These are phyloP conservation scores for Erinaceus europaeus DNA, from an alignment of 2,113 vertebrate species.

Conservation along the genomic window DNA sequence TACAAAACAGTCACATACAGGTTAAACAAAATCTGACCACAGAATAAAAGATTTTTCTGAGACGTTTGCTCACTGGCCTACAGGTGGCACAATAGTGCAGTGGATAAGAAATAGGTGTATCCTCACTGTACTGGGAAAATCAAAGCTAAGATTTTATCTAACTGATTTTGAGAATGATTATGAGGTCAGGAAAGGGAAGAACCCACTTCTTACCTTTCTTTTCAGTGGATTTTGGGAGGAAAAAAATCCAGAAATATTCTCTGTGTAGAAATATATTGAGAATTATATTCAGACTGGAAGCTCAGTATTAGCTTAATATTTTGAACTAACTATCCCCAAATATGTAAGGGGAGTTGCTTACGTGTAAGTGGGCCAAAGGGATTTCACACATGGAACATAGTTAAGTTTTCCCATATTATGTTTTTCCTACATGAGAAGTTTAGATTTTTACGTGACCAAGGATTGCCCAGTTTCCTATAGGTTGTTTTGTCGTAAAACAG, in stretches of 20 bases:
- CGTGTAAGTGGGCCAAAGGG: not conserved
- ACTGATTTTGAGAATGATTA: not conserved
- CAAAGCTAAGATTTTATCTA: not conserved
- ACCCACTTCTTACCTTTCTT: not conserved
- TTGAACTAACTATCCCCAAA: not conserved
- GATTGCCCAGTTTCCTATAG: slow-evolving; percentile 31
- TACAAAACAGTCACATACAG: not conserved
- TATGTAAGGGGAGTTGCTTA: slow-evolving; percentile 35
- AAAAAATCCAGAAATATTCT: not conserved
- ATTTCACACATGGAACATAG: slow-evolving; percentile 60
- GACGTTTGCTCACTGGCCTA: slow-evolving; percentile 70
- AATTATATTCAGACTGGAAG: not conserved
- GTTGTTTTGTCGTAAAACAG: not conserved
- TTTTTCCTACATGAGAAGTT: slow-evolving; percentile 30
- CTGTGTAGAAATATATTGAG: not conserved
- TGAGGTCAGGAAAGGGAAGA: not conserved
- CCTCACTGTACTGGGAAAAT: not conserved
- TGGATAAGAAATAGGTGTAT: slow-evolving; percentile 24
- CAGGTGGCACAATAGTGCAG: slow-evolving; percentile 76
- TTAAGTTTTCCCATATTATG: slow-evolving; percentile 42
- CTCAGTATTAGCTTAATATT: not conserved
- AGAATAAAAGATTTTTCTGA: slow-evolving; percentile 3
- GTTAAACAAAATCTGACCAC: not conserved
- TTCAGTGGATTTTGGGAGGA: not conserved
- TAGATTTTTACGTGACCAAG: slow-evolving; percentile 36